A percentile compares a stretch with the other conserved stretches of the same genome.
These are phyloP conservation scores for Epizoanthus illoricatus DNA, from an alignment of 92 coral and sea anemone species.

Conservation along the genomic window DNA sequence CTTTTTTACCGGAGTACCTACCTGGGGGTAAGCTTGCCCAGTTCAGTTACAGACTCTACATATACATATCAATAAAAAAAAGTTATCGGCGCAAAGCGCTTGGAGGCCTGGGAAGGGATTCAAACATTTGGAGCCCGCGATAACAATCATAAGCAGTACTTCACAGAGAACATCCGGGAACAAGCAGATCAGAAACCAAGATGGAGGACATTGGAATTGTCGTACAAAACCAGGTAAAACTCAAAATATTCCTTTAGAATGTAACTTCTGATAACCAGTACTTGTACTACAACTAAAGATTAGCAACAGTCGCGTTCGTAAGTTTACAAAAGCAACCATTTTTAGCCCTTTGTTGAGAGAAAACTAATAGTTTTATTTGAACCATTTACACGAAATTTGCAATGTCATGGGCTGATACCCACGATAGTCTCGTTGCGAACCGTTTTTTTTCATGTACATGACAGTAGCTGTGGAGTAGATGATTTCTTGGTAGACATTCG, in stretches of 20 bases:
- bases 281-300: background rate
- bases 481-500: too few species aligned
- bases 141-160: constrained; percentile 31
- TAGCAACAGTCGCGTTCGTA: background rate
- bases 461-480: too few species aligned
- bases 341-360: background rate
- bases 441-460: too few species aligned
- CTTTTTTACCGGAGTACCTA: too few species aligned
- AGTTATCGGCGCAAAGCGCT: too few species aligned
- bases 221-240: constrained; percentile 80
- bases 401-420: constrained; percentile 3
- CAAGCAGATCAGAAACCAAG: constrained; percentile 49
- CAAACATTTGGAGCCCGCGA: constrained; percentile 30
- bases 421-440: too few species aligned
- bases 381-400: constrained; percentile 1
- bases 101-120: too few species aligned
- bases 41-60: too few species aligned
- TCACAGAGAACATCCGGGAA: constrained; percentile 63
- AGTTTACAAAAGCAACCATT: background rate
- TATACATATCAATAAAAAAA: too few species aligned
- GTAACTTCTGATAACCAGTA: background rate
- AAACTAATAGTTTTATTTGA: background rate
- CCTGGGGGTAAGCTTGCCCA: too few species aligned
- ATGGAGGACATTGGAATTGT: constrained; percentile 98
- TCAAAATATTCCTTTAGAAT: background rate